These are phyloP conservation scores for Drosophila azteca DNA, from an alignment of 1,140 invertebrate species.

Conservation along the genomic window DNA sequence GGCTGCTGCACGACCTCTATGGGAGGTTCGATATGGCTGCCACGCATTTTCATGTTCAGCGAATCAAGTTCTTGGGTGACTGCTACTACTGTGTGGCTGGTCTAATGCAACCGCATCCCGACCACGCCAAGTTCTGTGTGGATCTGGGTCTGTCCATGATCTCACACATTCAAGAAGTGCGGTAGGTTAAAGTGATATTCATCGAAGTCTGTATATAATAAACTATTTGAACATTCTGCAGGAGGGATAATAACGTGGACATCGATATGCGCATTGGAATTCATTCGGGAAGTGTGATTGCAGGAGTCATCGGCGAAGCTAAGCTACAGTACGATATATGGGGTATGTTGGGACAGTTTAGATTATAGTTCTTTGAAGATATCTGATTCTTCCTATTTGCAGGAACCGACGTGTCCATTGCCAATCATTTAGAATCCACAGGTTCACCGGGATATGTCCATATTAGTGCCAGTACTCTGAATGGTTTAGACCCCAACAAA, in stretches of 20 bases:
- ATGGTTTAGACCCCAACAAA: slow-evolving; percentile 85
- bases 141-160: slow-evolving; percentile 96
- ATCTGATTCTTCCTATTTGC: too few relatives aligned
- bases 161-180: slow-evolving; percentile 90
- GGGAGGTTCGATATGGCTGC: slow-evolving; percentile 96
- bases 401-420: slow-evolving; percentile 92
- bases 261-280: slow-evolving; percentile 99
- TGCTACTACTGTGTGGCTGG: slow-evolving; percentile 97
- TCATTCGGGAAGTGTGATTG: slow-evolving; percentile 95
- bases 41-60: slow-evolving; percentile 87
- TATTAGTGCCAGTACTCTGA: slow-evolving; percentile 91
- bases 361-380: too few relatives aligned
- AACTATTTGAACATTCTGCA: slow-evolving; percentile 48
- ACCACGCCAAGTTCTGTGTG: slow-evolving; percentile 94
- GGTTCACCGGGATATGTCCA: slow-evolving; percentile 95
- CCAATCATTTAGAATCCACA: slow-evolving; percentile 96
- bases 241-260: slow-evolving; percentile 88
- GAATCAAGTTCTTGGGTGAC: slow-evolving; percentile 96
- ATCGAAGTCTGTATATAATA: background rate
- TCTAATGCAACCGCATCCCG: slow-evolving; percentile 88
- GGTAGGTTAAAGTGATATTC: slow-evolving; percentile 69
- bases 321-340: slow-evolving; percentile 99
- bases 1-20: slow-evolving; percentile 96
- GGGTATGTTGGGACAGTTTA: slow-evolving; percentile 85
- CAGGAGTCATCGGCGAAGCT: slow-evolving; percentile 93